Conservation (phyloP, 2,888 invertebrate genomes). For the Loripinus fragilis region DNA sequence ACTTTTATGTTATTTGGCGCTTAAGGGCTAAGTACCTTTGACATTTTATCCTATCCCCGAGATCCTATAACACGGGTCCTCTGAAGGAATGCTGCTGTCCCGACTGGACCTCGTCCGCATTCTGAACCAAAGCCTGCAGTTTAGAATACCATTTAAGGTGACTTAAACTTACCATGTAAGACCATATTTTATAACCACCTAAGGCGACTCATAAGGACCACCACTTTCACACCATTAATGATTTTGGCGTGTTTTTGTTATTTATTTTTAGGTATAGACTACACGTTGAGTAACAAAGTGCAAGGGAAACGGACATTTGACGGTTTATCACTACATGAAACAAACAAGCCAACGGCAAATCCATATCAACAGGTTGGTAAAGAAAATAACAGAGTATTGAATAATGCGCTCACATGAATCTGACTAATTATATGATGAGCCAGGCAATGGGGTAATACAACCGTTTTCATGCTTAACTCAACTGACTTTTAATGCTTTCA, state of each 20-base stretch:
- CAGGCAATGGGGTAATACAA: too few relatives aligned
- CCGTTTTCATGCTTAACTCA: too few relatives aligned
- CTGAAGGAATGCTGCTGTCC: too few relatives aligned
- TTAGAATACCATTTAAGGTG: not conserved
- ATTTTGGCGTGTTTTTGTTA: not conserved
- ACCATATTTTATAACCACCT: not conserved
- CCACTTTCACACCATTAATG: not conserved
- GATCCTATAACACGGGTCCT: too few relatives aligned
- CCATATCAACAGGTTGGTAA: conserved; percentile 21
- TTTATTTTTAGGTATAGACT: conserved; percentile 18
- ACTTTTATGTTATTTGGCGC: too few relatives aligned
- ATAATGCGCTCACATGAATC: too few relatives aligned
- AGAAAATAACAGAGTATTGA: too few relatives aligned
- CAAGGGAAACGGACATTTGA: conserved; percentile 12
- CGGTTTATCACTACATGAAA: conserved; percentile 10
- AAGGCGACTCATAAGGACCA: not conserved
- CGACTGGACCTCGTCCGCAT: too few relatives aligned
- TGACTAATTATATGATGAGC: too few relatives aligned
- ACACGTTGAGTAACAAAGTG: conserved; percentile 15
- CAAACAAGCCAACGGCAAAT: not conserved
- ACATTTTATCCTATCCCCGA: too few relatives aligned
- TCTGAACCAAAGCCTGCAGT: not conserved
- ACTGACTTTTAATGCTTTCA: too few relatives aligned
- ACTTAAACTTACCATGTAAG: not conserved
- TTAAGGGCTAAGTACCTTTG: too few relatives aligned